Percentiles rank a stretch among this genome's conserved stretches.
Evolutionary conservation across 2,888 invertebrate genomes (phyloP).

Genomic region (Leptopilina syphax): DNA sequence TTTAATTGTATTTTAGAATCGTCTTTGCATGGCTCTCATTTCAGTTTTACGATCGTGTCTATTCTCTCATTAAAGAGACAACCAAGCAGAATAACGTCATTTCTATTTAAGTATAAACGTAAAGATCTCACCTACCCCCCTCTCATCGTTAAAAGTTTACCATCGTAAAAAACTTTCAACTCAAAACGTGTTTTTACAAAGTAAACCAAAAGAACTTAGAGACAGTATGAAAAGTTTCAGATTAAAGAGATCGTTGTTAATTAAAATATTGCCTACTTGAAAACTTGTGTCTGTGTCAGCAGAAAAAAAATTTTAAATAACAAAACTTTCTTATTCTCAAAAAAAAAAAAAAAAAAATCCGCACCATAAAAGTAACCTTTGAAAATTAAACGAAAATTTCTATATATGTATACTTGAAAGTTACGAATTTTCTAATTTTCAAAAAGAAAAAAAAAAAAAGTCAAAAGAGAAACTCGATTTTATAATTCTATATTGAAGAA

Average conservation of each 20-base stretch:
- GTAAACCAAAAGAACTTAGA: background rate
- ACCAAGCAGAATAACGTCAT: constrained; percentile 27
- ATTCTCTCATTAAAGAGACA: constrained; percentile 47
- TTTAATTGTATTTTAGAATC: constrained; percentile 63
- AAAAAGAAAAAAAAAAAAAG: too few species aligned
- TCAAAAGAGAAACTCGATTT: too few species aligned
- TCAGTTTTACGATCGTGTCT: constrained; percentile 54
- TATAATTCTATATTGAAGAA: too few species aligned
- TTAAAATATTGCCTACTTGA: constrained; percentile 8
- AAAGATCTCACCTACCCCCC: constrained; percentile 17
- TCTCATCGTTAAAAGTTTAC: constrained; percentile 30
- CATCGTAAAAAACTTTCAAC: constrained; percentile 33
- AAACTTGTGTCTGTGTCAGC: background rate
- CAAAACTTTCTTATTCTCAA: too few species aligned
- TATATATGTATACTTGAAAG: too few species aligned
- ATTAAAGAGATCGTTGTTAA: constrained; percentile 1
- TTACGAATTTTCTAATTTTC: too few species aligned
- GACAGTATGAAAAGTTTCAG: background rate
- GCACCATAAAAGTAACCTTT: too few species aligned
- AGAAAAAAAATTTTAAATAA: too few species aligned
- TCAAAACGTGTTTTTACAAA: background rate
- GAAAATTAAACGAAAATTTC: too few species aligned
- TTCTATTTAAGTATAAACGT: constrained; percentile 18
- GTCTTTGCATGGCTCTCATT: constrained; percentile 58
- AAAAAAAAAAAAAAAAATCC: too few species aligned